A percentile compares a stretch with the other conserved stretches of the same genome.
Evolutionary conservation across 2,888 invertebrate species (phyloP).

Genomic region (Argynnis bischoffii): DNA sequence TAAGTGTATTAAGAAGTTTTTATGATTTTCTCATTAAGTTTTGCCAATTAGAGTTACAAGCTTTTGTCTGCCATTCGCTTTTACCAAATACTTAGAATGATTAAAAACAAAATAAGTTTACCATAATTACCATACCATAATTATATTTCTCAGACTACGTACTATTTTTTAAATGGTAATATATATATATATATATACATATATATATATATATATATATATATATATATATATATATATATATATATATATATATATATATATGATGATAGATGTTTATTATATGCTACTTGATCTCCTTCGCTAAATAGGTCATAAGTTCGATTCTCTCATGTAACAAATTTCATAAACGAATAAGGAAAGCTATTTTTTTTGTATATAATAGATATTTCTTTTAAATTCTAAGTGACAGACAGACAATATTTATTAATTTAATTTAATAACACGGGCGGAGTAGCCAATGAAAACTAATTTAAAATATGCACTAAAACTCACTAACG

Average conservation of each 20-base stretch:
- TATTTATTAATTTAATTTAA: background rate
- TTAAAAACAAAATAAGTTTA: conserved; percentile 5
- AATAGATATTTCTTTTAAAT: background rate
- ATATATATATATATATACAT: no score
- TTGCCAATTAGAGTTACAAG: background rate
- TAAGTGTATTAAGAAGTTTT: background rate
- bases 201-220: no score
- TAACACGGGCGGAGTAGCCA: background rate
- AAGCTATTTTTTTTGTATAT: background rate
- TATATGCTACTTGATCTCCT: background rate
- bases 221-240: no score
- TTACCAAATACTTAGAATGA: conserved; percentile 1
- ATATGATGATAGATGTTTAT: no score
- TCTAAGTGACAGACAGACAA: background rate
- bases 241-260: no score
- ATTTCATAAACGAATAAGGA: no score
- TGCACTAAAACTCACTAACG: no score
- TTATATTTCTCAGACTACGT: background rate
- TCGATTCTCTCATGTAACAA: background rate
- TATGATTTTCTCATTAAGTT: background rate
- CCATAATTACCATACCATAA: background rate
- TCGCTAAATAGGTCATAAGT: background rate
- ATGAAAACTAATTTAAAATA: no score
- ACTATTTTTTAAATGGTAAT: no score
- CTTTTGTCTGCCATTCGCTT: background rate